A percentile compares a stretch with the other conserved stretches of the same genome.
phyloP scores from a whole-genome alignment of 2,888 invertebrate species.

The Drosophila recens region DNA sequence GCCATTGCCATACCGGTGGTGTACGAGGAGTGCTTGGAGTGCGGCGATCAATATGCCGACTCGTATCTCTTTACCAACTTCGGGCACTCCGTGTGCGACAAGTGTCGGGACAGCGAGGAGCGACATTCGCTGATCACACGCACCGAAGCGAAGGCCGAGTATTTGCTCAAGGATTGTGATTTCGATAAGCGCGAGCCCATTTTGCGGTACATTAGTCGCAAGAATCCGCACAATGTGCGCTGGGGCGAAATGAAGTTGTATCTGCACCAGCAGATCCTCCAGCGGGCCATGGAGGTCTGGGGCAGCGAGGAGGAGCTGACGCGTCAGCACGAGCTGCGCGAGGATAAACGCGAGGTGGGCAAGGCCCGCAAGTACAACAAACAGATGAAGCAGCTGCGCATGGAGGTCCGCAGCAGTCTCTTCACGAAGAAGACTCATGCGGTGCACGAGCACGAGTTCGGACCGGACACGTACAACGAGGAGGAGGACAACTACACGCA shows the following conservation, averaged over 20 bases:
- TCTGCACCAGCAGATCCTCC: conserved; percentile 90
- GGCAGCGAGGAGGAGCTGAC: conserved; percentile 91
- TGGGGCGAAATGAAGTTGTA: conserved; percentile 99
- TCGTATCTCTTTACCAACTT: conserved; percentile 93
- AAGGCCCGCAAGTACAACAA: conserved; percentile 93
- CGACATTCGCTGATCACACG: conserved; percentile 95
- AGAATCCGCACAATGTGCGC: conserved; percentile 96
- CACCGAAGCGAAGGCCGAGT: conserved; percentile 96
- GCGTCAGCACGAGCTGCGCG: conserved; percentile 90
- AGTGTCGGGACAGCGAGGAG: conserved; percentile 88
- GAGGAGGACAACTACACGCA: conserved; percentile 93
- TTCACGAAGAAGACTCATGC: conserved; percentile 90
- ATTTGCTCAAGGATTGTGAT: conserved; percentile 96
- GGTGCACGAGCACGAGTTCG: conserved; percentile 91
- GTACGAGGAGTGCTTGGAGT: conserved; percentile 88
- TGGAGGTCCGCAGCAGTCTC: conserved; percentile 94
- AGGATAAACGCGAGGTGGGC: conserved; percentile 88
- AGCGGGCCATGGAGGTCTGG: conserved; percentile 89
- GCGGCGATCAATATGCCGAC: conserved; percentile 89
- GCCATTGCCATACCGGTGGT: conserved; percentile 82
- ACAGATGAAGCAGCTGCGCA: conserved; percentile 92
- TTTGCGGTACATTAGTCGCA: conserved; percentile 92
- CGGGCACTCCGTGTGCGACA: conserved; percentile 83
- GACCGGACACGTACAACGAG: conserved; percentile 90
- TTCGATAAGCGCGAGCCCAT: conserved; percentile 94